Percentiles rank a stretch among this genome's conserved stretches.
phyloP scores from a whole-genome alignment of 35 echinoderm and acorn worm species.

The Anneissia japonica region DNA sequence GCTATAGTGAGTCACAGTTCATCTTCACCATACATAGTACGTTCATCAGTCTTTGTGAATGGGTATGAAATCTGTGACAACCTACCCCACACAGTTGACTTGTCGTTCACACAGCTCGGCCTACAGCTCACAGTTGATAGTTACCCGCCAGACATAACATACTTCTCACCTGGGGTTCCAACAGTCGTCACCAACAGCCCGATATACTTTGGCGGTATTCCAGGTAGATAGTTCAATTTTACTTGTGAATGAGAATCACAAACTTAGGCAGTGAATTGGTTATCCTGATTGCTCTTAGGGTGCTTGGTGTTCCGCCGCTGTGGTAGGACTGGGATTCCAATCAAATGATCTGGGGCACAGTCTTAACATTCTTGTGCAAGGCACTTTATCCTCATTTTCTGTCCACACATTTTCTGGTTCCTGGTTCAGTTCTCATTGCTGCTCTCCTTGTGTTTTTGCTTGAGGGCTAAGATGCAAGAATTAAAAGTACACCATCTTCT shows the following conservation, averaged over 20 bases:
- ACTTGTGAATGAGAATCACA: neutral
- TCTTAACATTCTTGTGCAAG: too few species aligned
- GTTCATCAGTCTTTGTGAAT: constrained; percentile 38
- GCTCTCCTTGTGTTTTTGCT: too few species aligned
- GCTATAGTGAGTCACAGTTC: constrained; percentile 42
- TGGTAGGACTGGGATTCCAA: too few species aligned
- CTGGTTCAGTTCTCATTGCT: too few species aligned
- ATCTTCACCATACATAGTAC: constrained; percentile 49
- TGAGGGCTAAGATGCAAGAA: too few species aligned
- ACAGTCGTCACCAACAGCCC: constrained; percentile 7
- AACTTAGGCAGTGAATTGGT: neutral
- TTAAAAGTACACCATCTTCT: too few species aligned
- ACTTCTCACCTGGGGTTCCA: constrained; percentile 3
- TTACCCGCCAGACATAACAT: constrained; percentile 10
- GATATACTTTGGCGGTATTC: constrained; percentile 70
- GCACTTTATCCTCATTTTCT: too few species aligned
- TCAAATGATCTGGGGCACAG: too few species aligned
- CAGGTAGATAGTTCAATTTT: too few species aligned
- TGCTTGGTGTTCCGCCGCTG: too few species aligned
- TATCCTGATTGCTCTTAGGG: too few species aligned
- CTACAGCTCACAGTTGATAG: constrained; percentile 59
- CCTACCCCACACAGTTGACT: constrained; percentile 34
- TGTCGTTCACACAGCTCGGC: constrained; percentile 6
- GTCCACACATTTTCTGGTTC: too few species aligned
- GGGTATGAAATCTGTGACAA: constrained; percentile 67